Base-by-base conservation (phyloP, 92 coral and sea anemone species). In the Siderastrea radians region DNA sequence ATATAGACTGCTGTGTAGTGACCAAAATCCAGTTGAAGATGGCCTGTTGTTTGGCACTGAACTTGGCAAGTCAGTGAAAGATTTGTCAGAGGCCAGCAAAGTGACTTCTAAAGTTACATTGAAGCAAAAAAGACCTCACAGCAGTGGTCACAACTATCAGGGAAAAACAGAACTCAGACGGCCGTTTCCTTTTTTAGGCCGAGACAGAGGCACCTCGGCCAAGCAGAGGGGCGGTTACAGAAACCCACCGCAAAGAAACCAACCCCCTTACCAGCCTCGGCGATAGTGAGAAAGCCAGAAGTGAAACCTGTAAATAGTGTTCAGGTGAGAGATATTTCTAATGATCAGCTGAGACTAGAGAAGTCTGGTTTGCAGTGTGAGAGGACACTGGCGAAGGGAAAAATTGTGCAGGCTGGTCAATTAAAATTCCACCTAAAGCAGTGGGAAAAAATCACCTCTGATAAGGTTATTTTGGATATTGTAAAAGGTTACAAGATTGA, bases 391-490 rank as follows among this genome's bases (percentile, higher is more conserved):
- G 71, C 38, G 48, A 66, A 38, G 19, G 49, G 6, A 26, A 9
- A 66, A 26, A 66, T 38, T 66, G 71, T 66, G 71, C 71, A 66
- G 47, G 47, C 9, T 55, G 60, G 60, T 55, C 3, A 6, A 55
- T 6, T 55, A 6, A 55, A 55, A 7, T 55, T 55, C 12, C 11
- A 7, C 60, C 60, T 2, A 2, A 6, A 55, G 71, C 3, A 66
- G 38, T 66, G 71, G 71, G 6, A 9, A 66, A 66, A 26, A 13
- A 66, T 66, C 71, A 66, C 71, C 3, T 66, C 71, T 66, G 71
- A 66, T 10, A 66, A 66, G 38, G 71, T 66, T 19, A 66, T 66
- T 38, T 38, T 66, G 71, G 71, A 66, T 13, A 66, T 66, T 66
- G n/a, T n/a, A n/a, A n/a, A n/a, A n/a, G n/a, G 71, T 38, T 13